These are phyloP conservation scores for Pollenia labialis DNA, from an alignment of 2,888 invertebrate genomes.

Conservation along the genomic window DNA sequence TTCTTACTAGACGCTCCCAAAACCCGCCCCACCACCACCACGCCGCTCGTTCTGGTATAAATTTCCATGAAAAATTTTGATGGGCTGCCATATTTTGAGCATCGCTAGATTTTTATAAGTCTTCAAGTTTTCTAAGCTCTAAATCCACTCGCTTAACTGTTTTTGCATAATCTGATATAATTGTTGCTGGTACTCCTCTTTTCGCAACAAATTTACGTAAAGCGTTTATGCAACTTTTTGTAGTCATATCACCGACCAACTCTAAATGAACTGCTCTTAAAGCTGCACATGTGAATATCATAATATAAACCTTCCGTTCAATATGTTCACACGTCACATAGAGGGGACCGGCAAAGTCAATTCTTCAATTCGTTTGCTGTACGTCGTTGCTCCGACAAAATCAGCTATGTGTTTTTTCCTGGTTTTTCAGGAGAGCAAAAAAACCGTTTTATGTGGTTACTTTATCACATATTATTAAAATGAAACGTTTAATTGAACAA, in stretches of 20 bases:
- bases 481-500: no score
- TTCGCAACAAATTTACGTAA: constrained; percentile 58
- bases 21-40: constrained; percentile 73
- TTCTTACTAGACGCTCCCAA: constrained; percentile 67
- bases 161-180: constrained; percentile 59
- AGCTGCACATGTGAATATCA: constrained; percentile 64
- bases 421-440: no score
- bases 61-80: constrained; percentile 52
- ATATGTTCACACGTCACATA: constrained; percentile 26
- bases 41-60: constrained; percentile 66
- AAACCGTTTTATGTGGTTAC: no score
- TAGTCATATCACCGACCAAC: constrained; percentile 54
- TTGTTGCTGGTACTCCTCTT: constrained; percentile 47
- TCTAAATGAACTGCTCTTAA: constrained; percentile 63
- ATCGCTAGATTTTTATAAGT: constrained; percentile 42
- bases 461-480: no score
- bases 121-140: neutral
- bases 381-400: no score
- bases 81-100: constrained; percentile 54
- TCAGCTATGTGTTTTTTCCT: no score
- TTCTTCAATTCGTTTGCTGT: no score
- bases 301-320: constrained; percentile 33
- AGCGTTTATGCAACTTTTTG: constrained; percentile 63
- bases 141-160: constrained; percentile 46
- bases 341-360: constrained; percentile 63